A percentile compares a stretch with the other conserved stretches of the same genome.
Evolutionary conservation across 2,113 vertebrate species (phyloP).

Genomic region (Tichodroma muraria): DNA sequence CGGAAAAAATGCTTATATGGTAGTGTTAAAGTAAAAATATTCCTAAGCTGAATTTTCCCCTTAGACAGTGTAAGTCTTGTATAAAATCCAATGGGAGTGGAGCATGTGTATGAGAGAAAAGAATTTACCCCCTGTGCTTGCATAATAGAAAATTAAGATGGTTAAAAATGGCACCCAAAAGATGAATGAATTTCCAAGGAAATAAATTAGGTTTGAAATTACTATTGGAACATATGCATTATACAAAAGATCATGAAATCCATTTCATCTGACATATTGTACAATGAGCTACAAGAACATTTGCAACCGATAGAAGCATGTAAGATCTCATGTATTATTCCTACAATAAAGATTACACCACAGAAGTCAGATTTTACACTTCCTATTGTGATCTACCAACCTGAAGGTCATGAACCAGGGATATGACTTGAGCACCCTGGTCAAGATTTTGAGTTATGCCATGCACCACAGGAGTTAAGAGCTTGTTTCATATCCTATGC

Average conservation of each 20-base stretch:
- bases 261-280: slow-evolving; percentile 57
- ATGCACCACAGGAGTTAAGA: neutral
- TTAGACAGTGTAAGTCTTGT: neutral
- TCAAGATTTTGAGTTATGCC: neutral
- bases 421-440: neutral
- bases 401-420: slow-evolving; percentile 19
- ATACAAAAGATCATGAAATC: slow-evolving; percentile 61
- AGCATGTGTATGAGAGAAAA: neutral
- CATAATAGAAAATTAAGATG: slow-evolving; percentile 47
- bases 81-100: neutral
- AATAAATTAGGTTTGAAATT: slow-evolving; percentile 66
- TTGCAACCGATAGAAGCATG: slow-evolving; percentile 33
- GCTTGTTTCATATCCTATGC: neutral
- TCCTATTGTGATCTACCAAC: neutral
- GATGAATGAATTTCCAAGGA: slow-evolving; percentile 55
- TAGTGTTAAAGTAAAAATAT: slow-evolving; percentile 6
- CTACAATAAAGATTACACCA: slow-evolving; percentile 45
- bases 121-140: slow-evolving; percentile 36
- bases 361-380: slow-evolving; percentile 2
- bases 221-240: slow-evolving; percentile 62
- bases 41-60: neutral
- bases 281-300: slow-evolving; percentile 49
- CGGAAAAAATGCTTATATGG: neutral
- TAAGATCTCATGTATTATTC: slow-evolving; percentile 49
- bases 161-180: slow-evolving; percentile 52